Evolutionary conservation across 2,888 invertebrate species (phyloP).

Genomic region (Cephus pulcher): DNA sequence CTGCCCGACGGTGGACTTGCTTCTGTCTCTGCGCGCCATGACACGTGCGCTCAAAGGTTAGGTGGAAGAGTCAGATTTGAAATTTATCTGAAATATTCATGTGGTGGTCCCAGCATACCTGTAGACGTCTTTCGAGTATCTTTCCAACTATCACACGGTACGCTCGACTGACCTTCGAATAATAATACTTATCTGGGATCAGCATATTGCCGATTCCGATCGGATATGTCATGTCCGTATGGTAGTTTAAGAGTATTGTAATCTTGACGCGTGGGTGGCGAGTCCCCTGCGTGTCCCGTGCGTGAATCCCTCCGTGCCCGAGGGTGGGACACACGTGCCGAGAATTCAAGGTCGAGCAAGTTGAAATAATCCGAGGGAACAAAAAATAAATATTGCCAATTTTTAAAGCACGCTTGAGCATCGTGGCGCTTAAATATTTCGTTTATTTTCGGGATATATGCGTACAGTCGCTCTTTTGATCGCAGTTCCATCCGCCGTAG

Average conservation of each 20-base stretch:
- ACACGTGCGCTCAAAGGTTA: background rate
- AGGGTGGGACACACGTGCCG: background rate
- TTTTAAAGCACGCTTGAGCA: background rate
- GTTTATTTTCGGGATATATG: background rate
- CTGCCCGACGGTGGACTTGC: background rate
- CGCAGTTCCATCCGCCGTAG: background rate
- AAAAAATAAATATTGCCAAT: background rate
- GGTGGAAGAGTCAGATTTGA: background rate
- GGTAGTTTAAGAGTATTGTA: background rate
- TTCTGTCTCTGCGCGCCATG: background rate
- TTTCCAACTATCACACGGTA: too few relatives aligned
- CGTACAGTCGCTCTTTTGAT: background rate
- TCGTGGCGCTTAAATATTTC: background rate
- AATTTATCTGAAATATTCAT: background rate
- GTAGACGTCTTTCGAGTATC: background rate
- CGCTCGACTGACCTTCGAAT: background rate
- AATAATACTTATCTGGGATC: background rate
- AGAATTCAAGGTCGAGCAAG: background rate
- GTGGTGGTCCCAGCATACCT: background rate
- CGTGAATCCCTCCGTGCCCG: background rate
- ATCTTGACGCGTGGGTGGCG: background rate
- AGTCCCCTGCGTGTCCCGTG: background rate
- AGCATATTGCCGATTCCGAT: background rate
- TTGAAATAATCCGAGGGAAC: background rate
- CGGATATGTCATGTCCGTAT: background rate